Base-by-base conservation (phyloP, 1,140 invertebrate species). In the Camponotus vicinus region DNA sequence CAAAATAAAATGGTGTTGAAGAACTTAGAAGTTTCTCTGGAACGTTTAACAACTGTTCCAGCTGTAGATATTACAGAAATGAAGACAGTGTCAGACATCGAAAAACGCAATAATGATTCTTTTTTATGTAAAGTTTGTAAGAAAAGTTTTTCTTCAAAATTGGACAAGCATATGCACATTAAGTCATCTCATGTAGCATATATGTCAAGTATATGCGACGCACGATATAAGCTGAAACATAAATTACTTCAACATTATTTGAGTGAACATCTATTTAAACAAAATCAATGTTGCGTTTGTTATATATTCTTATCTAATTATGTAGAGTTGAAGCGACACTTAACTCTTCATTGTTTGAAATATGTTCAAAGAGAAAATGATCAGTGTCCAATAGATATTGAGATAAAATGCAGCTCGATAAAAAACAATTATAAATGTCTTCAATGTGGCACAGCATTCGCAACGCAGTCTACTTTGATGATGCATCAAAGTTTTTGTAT, bases 121-220 rank as follows among this genome's bases (percentile, higher is more conserved):
- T 77, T 85, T 40, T 15, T 3, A 2, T 93, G 92, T 27, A 84
- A 77, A 45, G 1, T 91, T 27, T 93, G 92, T 73, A 61, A 91
- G 11, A 11, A 37, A 15, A 59, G 18, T 3, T 92, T 91, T 18
- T 1, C 49, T 5, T 86, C 70, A n/a, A 32, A 82, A 13, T 7
- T 69, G 2, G 79, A 87, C 9, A 37, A 79, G 18, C 49, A 18
- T 1, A n/a, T 82, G 18, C 92, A 93, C 55, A 63, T 70, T 5
- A 67, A 85, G 11, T 34, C 71, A 13, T 69, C 9, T 63, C 92
- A 93, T 18, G 21, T 83, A n/a, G 84, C 85, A 1, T 93, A 88
- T 1, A 93, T 90, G 64, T 93, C 92, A 8, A 92, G 91, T n/a
- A 86, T 93, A 70, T 93, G 92, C 61, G 42, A 70, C 27, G 92